Base-by-base conservation (phyloP, 2,113 vertebrate species). In the Rousettus leschenaultii region DNA sequence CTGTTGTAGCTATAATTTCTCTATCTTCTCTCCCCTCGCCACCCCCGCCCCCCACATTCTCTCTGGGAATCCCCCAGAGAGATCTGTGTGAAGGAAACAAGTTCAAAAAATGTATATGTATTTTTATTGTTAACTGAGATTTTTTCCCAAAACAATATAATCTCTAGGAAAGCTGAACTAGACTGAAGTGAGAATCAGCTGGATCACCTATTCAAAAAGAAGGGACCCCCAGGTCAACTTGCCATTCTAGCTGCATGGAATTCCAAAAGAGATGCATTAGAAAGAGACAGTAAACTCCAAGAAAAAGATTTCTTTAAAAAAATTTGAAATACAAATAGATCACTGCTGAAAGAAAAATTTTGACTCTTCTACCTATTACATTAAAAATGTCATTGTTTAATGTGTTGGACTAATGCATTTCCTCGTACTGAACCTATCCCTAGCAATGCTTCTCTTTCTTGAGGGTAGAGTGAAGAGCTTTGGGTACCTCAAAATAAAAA, bases 361-460 rank as follows among this genome's bases (percentile, higher is more conserved):
- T 45, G 33, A 38, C 11, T 89, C 40, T 40, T 68, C 6, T 53
- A 13, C 35, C 88, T 40, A 28, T 82, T 45, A 43, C 0, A 10
- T 9, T 70, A 83, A 73, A 43, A 45, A 14, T 7, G 24, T 55
- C 21, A 26, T 57, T 82, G 18, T 7, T 10, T 77, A 48, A 63
- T 19, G 30, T 19, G 38, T 33, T 43, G 45, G 28, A 65, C 9
- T 2, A 88, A 40, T 51, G 26, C 21, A 59, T 48, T 90, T 75
- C 30, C 33, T 51, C 48, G 5, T 53, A 59, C 5, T 40, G 14
- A 71, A 51, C 11, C 53, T 38, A 79, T 13, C 21, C 63, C 59
- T 90, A 77, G 16, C 48, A 89, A 80, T 6, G 73, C 1, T n/a
- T 86, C 74, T 59, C 9, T 77, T 89, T 80, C n/a, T 82, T 57